Evolutionary conservation across 2,113 vertebrate species (phyloP), one percentile per base, ranked within the genome.

Genomic region (Onychorhynchus coronatus): DNA sequence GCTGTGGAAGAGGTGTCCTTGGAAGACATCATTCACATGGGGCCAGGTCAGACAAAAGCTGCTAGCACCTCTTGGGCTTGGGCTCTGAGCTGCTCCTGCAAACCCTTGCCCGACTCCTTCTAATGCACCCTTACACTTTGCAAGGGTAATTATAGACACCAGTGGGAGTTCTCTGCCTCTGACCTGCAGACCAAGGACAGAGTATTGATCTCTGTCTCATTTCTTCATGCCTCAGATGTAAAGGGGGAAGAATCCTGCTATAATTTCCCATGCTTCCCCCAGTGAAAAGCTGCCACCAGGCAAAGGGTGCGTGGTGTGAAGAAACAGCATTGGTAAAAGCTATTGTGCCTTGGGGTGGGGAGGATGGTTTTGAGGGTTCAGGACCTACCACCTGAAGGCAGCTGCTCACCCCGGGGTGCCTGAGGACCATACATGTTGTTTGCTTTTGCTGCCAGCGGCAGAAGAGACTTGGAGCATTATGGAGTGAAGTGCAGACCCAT

Each of bases 1-100:
- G 79, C 75, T 86, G 9, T 94, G 94, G 88, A 97, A 92, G 85
- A 85, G 35, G 16, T 58, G 72, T 91, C 82, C 47, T 86, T 91
- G 86, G 53, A 85, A 75, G 81, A 24, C 24, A 7, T 89, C 27
- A 2, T 56, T 81, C 35, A 1, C 2, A 2, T 67, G 52, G 55
- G 58, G 25, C 41, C 65, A 33, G 47, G 68, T 52, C 72, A 74
- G 12, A 19, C 0, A 0, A 41, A 44, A 91, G 50, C 67, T 71
- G n/a, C 2, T 2, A 0, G 77, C 12, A 0, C 35, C n/a, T 83
- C 46, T 73, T 73, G 78, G 86, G 49, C 74, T 82, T 18, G 5
- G 35, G 59, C 78, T 92, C 50, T 3, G 14, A 83, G 67, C 67
- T 76, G 41, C 28, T 80, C 50, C 14, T 73, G 41, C 35, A 82